Evolutionary conservation across 2,113 vertebrate species (phyloP), one percentile per base, ranked within the genome.

Genomic region (Sitta europaea): DNA sequence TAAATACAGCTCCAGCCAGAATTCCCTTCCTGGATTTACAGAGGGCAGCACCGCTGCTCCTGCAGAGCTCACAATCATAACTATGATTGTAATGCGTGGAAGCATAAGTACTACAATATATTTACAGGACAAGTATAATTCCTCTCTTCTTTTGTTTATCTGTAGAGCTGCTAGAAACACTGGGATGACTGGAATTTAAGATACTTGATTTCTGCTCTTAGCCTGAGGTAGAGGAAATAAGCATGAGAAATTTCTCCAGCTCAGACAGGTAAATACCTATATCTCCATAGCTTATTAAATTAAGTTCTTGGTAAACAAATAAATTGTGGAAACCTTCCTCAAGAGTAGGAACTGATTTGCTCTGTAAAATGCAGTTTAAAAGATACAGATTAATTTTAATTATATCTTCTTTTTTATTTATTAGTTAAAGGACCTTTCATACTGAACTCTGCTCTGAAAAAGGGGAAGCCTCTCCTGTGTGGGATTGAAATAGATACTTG

Each of bases 401-500:
- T 25, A 1, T 23, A 24, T 77, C 25, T 88, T 87, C 35, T 70
- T 67, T 10, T 53, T 95, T 87, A 86, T 96, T 81, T 94, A 84
- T 86, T 85, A 82, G 68, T 83, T 90, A 72, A 89, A 95, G 92
- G 91, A 96, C 61, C 74, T 84, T 33, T 74, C 65, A 50, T 75
- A 54, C 83, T 66, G 68, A 88, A 51, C 10, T 57, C 67, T 48
- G 10, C 84, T 78, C 59, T 68, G 88, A 53, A 67, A 63, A 51
- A 59, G 11, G 28, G 16, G 48, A 94, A 81, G 6, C 40, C 11
- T 67, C 42, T 77, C 72, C 71, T 45, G 40, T 35, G 67, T 42
- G 17, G 48, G 47, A 63, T 7, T 94, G 59, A 83, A 94, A 19
- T 4, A 82, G 21, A 58, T 25, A 23, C 71, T 88, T 58, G 38